phyloP scores from a whole-genome alignment of 64 coral and sea anemone species.

The Astreopora myriophthalma region DNA sequence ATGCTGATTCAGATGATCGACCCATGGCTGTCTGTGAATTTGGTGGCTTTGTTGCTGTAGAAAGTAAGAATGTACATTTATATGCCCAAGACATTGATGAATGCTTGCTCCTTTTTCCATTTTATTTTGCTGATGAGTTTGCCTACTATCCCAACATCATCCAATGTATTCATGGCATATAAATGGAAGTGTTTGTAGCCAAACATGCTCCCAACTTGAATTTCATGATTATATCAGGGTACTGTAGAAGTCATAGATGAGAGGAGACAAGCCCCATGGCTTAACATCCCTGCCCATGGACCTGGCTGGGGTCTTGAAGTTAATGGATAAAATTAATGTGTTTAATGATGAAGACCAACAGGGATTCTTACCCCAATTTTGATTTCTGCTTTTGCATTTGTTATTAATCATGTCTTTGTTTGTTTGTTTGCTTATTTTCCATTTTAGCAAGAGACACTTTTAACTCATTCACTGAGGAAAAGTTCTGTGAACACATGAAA shows the following conservation, averaged over 20 bases:
- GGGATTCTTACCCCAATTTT: not conserved
- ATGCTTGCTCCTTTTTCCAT: too few relatives aligned
- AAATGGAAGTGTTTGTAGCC: too few relatives aligned
- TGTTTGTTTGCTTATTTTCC: not conserved
- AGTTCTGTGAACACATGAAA: conserved; percentile 57
- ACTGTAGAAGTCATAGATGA: too few relatives aligned
- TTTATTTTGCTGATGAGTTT: not conserved
- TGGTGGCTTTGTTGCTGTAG: conserved; percentile 7
- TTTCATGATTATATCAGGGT: too few relatives aligned
- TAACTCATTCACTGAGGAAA: conserved; percentile 46
- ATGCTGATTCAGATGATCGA: conserved; percentile 10
- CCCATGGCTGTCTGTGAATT: conserved; percentile 33
- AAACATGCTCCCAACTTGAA: too few relatives aligned
- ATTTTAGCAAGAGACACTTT: conserved; percentile 29
- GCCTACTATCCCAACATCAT: not conserved
- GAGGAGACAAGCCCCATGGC: too few relatives aligned
- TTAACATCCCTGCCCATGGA: too few relatives aligned
- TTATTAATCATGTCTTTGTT: too few relatives aligned
- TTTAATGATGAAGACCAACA: too few relatives aligned
- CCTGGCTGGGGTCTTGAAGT: too few relatives aligned
- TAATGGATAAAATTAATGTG: too few relatives aligned
- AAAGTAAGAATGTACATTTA: conserved; percentile 14
- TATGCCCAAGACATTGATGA: not conserved
- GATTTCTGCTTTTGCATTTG: not conserved
- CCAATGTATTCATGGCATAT: too few relatives aligned